phyloP scores from a whole-genome alignment of 2,797 vertebrate genomes.

The Artibeus lituratus region DNA sequence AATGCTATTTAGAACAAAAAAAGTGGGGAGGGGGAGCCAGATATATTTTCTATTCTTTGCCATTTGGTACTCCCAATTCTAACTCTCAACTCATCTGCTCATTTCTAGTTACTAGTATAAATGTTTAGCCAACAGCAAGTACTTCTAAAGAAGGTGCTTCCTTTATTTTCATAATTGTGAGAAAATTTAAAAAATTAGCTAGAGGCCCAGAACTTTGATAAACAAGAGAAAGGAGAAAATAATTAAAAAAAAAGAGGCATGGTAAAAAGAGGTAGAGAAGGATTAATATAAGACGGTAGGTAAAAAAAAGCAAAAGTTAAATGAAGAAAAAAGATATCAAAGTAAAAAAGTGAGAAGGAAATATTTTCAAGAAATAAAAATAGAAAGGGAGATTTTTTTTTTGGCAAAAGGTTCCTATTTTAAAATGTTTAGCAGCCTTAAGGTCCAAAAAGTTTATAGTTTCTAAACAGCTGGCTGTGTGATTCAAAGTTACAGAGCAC shows the following conservation, averaged over 20 bases:
- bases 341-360: not conserved
- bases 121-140: not conserved
- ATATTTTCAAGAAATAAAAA: not conserved
- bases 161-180: not conserved
- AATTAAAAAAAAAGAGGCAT: not conserved
- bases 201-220: not conserved
- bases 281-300: not conserved
- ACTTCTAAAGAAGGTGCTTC: not conserved
- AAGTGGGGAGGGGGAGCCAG: not conserved
- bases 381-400: not conserved
- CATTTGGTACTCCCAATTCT: not conserved
- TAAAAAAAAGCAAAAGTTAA: not conserved
- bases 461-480: not conserved
- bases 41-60: not conserved
- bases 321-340: not conserved
- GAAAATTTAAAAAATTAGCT: not conserved
- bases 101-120: not conserved
- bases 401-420: not conserved
- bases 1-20: not conserved
- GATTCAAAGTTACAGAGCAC: not conserved
- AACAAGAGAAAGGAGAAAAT: not conserved
- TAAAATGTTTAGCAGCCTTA: not conserved
- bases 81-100: not conserved
- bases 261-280: not conserved
- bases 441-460: not conserved